Percentiles rank a stretch among this genome's conserved stretches.
Evolutionary conservation across 2,888 invertebrate species (phyloP).

Genomic region (Notodonta dromedarius): DNA sequence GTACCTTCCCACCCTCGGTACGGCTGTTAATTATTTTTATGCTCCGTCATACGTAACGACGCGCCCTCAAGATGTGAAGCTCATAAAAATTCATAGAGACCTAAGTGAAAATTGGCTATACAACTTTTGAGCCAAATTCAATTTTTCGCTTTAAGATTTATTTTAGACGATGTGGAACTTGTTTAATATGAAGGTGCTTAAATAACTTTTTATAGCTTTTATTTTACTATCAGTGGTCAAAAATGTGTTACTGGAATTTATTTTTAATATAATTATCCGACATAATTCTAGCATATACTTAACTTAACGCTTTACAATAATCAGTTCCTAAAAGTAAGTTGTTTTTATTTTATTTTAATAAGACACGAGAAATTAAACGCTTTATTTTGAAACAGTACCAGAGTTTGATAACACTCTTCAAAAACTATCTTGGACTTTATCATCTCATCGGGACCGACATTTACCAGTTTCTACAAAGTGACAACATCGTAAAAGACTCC

Average conservation of each 20-base stretch:
- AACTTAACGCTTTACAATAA: too few species aligned
- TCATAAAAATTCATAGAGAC: constrained; percentile 77
- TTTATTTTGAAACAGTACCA: not conserved
- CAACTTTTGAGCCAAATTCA: constrained; percentile 52
- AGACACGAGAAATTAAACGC: too few species aligned
- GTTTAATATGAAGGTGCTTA: too few species aligned
- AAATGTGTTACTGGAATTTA: not conserved
- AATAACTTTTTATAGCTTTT: too few species aligned
- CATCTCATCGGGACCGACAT: constrained; percentile 22
- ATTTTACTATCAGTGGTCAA: not conserved
- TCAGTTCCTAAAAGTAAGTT: too few species aligned
- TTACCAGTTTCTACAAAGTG: constrained; percentile 42
- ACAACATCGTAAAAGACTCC: constrained; percentile 39
- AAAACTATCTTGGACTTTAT: constrained; percentile 3
- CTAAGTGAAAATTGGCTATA: constrained; percentile 64
- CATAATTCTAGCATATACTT: too few species aligned
- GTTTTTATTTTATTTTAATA: too few species aligned
- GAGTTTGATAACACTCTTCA: not conserved
- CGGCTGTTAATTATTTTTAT: constrained; percentile 81
- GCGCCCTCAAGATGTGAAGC: constrained; percentile 69
- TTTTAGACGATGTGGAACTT: constrained; percentile 26
- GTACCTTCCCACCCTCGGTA: constrained; percentile 62
- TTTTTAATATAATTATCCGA: too few species aligned
- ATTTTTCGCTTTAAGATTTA: constrained; percentile 39
- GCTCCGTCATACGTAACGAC: constrained; percentile 70